Base-by-base conservation (phyloP, 2,113 vertebrate genomes). In the Grammatotria lemairii region DNA sequence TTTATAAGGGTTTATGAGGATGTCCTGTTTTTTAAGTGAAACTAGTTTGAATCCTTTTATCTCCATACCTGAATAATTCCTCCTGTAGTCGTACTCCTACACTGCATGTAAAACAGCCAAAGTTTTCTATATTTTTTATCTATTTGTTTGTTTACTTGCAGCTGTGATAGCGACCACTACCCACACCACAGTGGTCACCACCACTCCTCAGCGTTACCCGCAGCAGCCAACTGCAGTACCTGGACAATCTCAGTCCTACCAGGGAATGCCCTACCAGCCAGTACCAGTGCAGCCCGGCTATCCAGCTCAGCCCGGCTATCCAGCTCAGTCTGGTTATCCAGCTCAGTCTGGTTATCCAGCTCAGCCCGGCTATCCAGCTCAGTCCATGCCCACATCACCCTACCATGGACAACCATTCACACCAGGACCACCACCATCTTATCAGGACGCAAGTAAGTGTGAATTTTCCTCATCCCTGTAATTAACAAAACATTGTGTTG, bases 161-260 rank as follows among this genome's bases (percentile, higher is more conserved):
- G 98, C 98, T 85, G 93, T 97, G 11, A 90, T 98, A 6, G 92
- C 97, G 4, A 95, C 97, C 47, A 96, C 97, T 78, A 94, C 97
- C 9, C 91, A 95, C 92, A 90, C 97, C 3, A 98, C 98, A 0
- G 97, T 99, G 92, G 93, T 98, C 63, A 97, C 97, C 0, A 11
- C 89, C 4, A 86, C 95, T 5, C 88, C 94, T 54, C 94, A 79
- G 78, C 89, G 83, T 4, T 98, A 97, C 85, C 96, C 97, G 3
- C 97, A 96, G 26, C 97, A 97, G 9, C 95, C 95, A 2, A 85
- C 82, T 4, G 54, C 86, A 16, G 21, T 12, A 53, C 93, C 85
- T 5, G 82, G 19, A 6, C 88, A 40, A 11, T 90, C 95, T 2
- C 95, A 95, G 75, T 55, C 38, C 91, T 97, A 97, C 88, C 97